These are phyloP conservation scores for Rhabditoides inermis DNA, from an alignment of 2,888 invertebrate species.

Conservation along the genomic window DNA sequence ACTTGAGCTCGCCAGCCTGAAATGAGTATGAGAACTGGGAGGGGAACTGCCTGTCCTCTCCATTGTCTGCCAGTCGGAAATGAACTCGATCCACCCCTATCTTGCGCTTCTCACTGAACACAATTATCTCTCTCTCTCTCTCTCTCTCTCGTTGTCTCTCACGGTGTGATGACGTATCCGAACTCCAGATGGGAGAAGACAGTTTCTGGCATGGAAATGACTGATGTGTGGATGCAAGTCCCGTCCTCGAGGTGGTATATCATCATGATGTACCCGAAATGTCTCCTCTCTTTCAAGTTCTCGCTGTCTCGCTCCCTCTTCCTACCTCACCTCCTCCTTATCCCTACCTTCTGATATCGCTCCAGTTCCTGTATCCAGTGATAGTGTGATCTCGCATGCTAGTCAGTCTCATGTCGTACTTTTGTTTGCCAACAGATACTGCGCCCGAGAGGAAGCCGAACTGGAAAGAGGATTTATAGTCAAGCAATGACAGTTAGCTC, in stretches of 20 bases:
- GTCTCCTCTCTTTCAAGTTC: background rate
- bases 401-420: conserved; percentile 58
- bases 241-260: conserved; percentile 69
- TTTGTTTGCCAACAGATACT: conserved; percentile 16
- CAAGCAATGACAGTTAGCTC: conserved; percentile 17
- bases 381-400: conserved; percentile 75
- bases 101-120: conserved; percentile 28
- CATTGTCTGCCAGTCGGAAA: conserved; percentile 34
- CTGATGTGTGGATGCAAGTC: conserved; percentile 65
- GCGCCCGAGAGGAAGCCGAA: conserved; percentile 36
- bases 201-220: conserved; percentile 69
- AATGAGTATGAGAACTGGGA: conserved; percentile 40
- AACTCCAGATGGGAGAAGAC: conserved; percentile 59
- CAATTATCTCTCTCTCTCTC: background rate
- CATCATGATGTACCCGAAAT: conserved; percentile 62
- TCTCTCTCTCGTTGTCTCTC: conserved; percentile 3
- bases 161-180: conserved; percentile 55
- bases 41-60: conserved; percentile 42
- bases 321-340: background rate
- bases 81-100: conserved; percentile 37
- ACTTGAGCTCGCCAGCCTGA: conserved; percentile 21
- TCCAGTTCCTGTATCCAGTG: conserved; percentile 57
- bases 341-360: conserved; percentile 34
- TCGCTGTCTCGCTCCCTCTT: background rate
- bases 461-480: conserved; percentile 5